phyloP scores from a whole-genome alignment of 2,797 vertebrate genomes.

The Epinephelus malabaricus region DNA sequence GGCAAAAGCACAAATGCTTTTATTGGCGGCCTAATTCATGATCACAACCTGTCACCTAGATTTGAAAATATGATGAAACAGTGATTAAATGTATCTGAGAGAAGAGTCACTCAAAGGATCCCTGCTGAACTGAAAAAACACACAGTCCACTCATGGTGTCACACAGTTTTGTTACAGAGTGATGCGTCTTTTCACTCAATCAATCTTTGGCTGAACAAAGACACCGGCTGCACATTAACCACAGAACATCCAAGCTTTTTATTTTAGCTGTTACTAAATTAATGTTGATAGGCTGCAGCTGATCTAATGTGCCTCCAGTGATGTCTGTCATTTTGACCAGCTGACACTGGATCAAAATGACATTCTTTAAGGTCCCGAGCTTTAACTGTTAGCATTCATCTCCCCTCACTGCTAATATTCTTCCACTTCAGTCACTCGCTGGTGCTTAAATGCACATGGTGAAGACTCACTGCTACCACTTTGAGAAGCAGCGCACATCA shows the following conservation, averaged over 20 bases:
- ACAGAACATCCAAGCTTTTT: background rate
- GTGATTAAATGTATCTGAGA: constrained; percentile 2
- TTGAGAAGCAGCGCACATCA: background rate
- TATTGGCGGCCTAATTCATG: background rate
- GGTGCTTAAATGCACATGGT: constrained; percentile 3
- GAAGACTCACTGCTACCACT: background rate
- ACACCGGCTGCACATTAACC: background rate
- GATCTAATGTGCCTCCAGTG: constrained; percentile 2
- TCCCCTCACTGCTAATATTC: constrained; percentile 4
- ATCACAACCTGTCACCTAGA: background rate
- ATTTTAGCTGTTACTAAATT: constrained; percentile 10
- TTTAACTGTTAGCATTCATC: background rate
- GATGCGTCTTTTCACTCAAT: background rate
- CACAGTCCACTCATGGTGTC: background rate
- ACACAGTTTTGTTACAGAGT: background rate
- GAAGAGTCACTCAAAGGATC: background rate
- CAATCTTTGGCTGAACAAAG: background rate
- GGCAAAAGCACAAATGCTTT: background rate
- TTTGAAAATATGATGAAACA: constrained; percentile 18
- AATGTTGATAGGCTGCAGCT: constrained; percentile 1
- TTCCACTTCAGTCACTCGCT: background rate
- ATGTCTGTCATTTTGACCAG: constrained; percentile 1
- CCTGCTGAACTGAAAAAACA: background rate
- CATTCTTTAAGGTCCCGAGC: too few relatives aligned
- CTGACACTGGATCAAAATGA: too few relatives aligned